Percentiles rank a stretch among this genome's conserved stretches.
phyloP scores from a whole-genome alignment of 2,113 vertebrate species.

The Sinocyclocheilus anshuiensis region DNA sequence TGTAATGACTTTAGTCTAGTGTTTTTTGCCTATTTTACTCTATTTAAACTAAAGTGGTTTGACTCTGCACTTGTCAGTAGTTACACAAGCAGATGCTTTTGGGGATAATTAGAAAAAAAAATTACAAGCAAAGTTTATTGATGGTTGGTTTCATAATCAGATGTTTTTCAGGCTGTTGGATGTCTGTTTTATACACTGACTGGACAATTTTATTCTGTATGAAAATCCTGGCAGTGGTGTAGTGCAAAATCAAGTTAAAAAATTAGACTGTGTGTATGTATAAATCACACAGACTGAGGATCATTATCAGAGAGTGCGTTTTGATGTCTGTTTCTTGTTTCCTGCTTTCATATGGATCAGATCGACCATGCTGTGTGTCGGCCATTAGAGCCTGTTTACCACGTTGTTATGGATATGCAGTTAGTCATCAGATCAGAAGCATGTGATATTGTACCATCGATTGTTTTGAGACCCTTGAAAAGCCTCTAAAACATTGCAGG shows the following conservation, averaged over 20 bases:
- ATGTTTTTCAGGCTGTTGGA: slow-evolving; percentile 11
- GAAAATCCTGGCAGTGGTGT: background rate
- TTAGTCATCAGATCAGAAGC: slow-evolving; percentile 22
- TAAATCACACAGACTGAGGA: background rate
- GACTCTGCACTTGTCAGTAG: background rate
- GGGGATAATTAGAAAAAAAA: background rate
- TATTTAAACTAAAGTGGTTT: background rate
- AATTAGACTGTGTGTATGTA: background rate
- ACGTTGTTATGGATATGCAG: background rate
- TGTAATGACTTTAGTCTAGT: too few relatives aligned
- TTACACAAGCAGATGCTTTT: slow-evolving; percentile 7
- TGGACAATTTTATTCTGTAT: background rate
- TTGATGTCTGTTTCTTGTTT: background rate
- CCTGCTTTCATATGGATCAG: background rate
- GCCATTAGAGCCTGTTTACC: slow-evolving; percentile 9
- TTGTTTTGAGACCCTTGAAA: background rate
- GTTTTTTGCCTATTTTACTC: background rate
- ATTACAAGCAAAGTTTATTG: background rate
- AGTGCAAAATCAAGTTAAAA: background rate
- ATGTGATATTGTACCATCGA: background rate
- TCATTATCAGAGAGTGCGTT: background rate
- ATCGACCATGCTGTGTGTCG: slow-evolving; percentile 18
- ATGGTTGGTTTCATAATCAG: slow-evolving; percentile 15
- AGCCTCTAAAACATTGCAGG: background rate
- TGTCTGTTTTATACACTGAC: background rate